A percentile compares a stretch with the other conserved stretches of the same genome.
Evolutionary conservation across 2,113 vertebrate species (phyloP).

Genomic region (Toxotes jaculatrix): DNA sequence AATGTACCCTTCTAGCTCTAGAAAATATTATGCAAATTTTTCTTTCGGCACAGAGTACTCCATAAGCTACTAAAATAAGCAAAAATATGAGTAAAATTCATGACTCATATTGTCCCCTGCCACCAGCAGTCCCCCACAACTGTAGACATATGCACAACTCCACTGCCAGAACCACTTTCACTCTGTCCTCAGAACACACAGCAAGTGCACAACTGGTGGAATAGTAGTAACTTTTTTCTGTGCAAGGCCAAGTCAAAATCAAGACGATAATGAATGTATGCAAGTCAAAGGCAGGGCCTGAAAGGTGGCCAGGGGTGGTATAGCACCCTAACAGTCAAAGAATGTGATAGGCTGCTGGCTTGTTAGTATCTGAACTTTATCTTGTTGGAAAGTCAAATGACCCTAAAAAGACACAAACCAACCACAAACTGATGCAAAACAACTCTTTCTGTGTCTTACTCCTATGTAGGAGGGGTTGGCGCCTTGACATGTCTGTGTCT

Average conservation of each 20-base stretch:
- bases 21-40: conserved; percentile 17
- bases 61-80: neutral
- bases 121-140: neutral
- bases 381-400: neutral
- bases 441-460: no score
- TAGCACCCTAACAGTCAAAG: neutral
- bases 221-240: neutral
- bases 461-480: no score
- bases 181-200: neutral
- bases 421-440: neutral
- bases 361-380: neutral
- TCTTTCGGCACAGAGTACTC: neutral
- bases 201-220: neutral
- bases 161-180: neutral
- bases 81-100: neutral
- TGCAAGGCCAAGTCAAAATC: conserved; percentile 6
- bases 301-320: neutral
- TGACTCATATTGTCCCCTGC: neutral
- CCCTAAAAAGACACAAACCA: neutral
- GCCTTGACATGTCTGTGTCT: no score
- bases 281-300: neutral
- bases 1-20: neutral
- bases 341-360: neutral
- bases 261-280: neutral
- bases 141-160: neutral